A percentile compares a stretch with the other conserved stretches of the same genome.
Conservation (phyloP, 2,888 invertebrate genomes). For the Erpobdella octoculata region DNA sequence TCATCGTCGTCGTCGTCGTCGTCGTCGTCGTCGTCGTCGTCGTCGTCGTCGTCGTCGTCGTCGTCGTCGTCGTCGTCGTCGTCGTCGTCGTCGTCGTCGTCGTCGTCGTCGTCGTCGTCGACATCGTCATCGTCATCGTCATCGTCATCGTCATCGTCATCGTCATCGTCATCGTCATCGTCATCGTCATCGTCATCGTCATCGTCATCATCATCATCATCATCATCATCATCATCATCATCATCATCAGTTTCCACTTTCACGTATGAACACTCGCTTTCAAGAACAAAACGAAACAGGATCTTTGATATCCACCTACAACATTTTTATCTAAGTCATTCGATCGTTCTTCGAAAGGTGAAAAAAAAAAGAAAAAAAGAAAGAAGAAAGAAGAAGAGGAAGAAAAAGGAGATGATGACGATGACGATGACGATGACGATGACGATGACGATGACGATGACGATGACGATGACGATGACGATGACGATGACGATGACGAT, state of each 20-base stretch:
- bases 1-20: not conserved
- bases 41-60: conserved; percentile 1
- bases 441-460: not conserved
- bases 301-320: too few species aligned
- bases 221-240: conserved; percentile 16
- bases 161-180: conserved; percentile 4
- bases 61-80: conserved; percentile 17
- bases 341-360: too few species aligned
- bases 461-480: not conserved
- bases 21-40: conserved; percentile 7
- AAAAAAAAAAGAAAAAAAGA: too few species aligned
- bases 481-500: conserved; percentile 6
- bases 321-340: too few species aligned
- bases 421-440: not conserved
- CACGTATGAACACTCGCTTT: not conserved
- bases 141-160: conserved; percentile 18
- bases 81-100: not conserved
- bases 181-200: conserved; percentile 14
- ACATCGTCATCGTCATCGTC: conserved; percentile 14
- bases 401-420: too few species aligned
- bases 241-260: too few species aligned
- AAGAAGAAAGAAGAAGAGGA: too few species aligned
- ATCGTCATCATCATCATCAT: conserved; percentile 7
- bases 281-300: not conserved
- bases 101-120: conserved; percentile 5